phyloP scores from a whole-genome alignment of 2,888 invertebrate species.

The Meteorus colon region DNA sequence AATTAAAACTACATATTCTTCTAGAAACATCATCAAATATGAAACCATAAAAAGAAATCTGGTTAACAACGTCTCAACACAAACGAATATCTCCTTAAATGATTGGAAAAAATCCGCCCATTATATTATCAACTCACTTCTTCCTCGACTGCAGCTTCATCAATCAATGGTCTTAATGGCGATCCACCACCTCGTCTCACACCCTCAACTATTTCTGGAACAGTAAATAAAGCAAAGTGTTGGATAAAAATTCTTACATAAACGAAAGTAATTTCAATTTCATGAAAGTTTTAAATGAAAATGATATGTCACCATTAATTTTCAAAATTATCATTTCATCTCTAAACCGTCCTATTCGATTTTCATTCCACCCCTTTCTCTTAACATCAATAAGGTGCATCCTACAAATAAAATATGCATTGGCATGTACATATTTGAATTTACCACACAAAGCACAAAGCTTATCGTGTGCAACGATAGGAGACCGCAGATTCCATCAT shows the following conservation, averaged over 20 bases:
- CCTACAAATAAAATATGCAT: background rate
- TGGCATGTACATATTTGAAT: background rate
- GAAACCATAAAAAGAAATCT: background rate
- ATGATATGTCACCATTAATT: background rate
- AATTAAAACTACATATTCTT: too few species aligned
- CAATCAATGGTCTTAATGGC: conserved; percentile 85
- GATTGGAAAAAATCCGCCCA: conserved; percentile 7
- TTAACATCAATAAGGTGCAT: background rate
- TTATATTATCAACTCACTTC: conserved; percentile 58
- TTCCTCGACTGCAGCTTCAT: conserved; percentile 81
- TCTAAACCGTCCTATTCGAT: background rate
- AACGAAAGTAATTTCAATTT: background rate
- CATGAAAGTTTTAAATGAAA: background rate
- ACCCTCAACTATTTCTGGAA: conserved; percentile 86
- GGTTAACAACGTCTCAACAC: background rate
- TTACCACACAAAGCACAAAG: background rate
- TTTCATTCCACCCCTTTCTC: background rate
- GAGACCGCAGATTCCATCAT: background rate
- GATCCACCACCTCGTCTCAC: conserved; percentile 79
- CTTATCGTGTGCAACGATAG: background rate
- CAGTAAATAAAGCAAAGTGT: conserved; percentile 42
- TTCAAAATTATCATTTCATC: background rate
- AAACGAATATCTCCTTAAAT: conserved; percentile 6
- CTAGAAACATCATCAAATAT: too few species aligned
- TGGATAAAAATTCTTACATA: background rate